Evolutionary conservation across 2,113 vertebrate species (phyloP).

Genomic region (Phrynosoma blainvillii): DNA sequence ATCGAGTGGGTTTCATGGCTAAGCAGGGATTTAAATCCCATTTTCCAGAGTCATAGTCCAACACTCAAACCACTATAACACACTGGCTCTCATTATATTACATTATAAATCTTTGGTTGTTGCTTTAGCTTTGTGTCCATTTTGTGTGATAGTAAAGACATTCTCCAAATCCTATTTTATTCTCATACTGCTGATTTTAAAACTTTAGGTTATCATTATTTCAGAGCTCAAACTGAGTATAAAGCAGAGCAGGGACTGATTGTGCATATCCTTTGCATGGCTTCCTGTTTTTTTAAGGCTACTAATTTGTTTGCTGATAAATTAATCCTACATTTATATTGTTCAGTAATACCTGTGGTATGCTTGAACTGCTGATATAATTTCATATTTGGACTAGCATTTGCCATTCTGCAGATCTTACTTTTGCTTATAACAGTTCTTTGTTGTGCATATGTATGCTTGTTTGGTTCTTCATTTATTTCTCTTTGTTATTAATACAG

Average conservation of each 20-base stretch:
- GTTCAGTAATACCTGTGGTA: neutral
- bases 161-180: neutral
- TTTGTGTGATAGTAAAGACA: neutral
- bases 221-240: neutral
- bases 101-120: neutral
- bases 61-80: too few relatives aligned
- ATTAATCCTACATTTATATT: neutral
- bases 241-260: neutral
- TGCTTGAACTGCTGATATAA: too few relatives aligned
- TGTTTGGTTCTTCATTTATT: neutral
- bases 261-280: neutral
- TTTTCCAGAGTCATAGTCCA: too few relatives aligned
- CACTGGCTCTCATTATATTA: neutral
- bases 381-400: too few relatives aligned
- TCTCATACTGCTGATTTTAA: neutral
- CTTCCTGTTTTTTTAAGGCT: neutral
- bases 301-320: neutral
- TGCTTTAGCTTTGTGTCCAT: neutral
- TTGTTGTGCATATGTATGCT: too few relatives aligned
- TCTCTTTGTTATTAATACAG: neutral
- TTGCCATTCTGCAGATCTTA: too few relatives aligned
- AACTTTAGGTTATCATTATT: neutral
- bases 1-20: too few relatives aligned
- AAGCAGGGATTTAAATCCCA: too few relatives aligned
- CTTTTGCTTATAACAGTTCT: too few relatives aligned